A percentile compares a stretch with the other conserved stretches of the same genome.
phyloP scores from a whole-genome alignment of 2,888 invertebrate genomes.

The Melinaea menophilus region DNA sequence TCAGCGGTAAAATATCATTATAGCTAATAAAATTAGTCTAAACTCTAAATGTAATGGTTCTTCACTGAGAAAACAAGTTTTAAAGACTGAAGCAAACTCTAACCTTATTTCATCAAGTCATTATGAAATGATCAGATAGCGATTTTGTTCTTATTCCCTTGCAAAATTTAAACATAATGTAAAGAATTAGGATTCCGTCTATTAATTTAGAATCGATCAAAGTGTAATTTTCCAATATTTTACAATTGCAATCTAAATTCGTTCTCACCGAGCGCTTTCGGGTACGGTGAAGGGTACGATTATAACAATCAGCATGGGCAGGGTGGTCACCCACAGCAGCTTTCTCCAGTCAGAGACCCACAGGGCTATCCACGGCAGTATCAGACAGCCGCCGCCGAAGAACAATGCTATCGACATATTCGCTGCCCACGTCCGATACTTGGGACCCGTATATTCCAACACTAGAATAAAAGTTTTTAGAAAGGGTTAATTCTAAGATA shows the following conservation, averaged over 20 bases:
- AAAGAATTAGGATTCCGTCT: too few species aligned
- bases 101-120: too few species aligned
- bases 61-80: too few species aligned
- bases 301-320: constrained; percentile 58
- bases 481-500: neutral
- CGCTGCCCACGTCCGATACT: constrained; percentile 70
- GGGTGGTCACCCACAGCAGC: constrained; percentile 60
- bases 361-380: constrained; percentile 70
- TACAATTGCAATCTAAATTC: too few species aligned
- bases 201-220: too few species aligned
- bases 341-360: constrained; percentile 64
- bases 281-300: constrained; percentile 61
- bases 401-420: constrained; percentile 73
- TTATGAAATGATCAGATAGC: too few species aligned
- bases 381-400: constrained; percentile 66
- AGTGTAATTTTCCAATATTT: constrained; percentile 6
- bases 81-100: too few species aligned
- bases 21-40: too few species aligned
- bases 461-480: constrained; percentile 38
- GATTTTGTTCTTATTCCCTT: too few species aligned
- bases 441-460: constrained; percentile 70
- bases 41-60: too few species aligned
- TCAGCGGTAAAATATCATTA: too few species aligned
- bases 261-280: constrained; percentile 64
- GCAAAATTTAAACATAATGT: too few species aligned